phyloP scores from a whole-genome alignment of 2,797 vertebrate species.

The Muscicapa comitata region DNA sequence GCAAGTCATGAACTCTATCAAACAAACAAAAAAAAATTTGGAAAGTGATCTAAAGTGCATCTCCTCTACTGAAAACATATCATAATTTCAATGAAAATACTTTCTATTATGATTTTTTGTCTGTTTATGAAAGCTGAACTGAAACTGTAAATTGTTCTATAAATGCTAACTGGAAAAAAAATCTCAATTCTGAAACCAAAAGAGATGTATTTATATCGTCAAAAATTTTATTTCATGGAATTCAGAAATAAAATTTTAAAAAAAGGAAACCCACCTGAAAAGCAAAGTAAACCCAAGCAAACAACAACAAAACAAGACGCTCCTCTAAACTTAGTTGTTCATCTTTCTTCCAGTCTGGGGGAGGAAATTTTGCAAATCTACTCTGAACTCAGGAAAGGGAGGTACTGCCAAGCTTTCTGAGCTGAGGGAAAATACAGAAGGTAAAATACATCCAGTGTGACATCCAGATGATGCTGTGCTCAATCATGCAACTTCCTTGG shows the following conservation, averaged over 20 bases:
- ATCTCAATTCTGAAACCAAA: not conserved
- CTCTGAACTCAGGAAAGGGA: conserved; percentile 69
- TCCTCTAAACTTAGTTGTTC: conserved; percentile 58
- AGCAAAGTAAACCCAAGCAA: not conserved
- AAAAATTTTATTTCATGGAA: conserved; percentile 73
- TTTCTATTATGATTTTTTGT: not conserved
- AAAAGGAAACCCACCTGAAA: not conserved
- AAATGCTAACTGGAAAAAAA: conserved; percentile 26
- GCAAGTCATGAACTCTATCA: conserved; percentile 23
- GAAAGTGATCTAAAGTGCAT: not conserved
- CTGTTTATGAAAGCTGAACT: conserved; percentile 44
- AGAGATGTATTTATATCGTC: conserved; percentile 11
- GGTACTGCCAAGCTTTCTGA: conserved; percentile 53
- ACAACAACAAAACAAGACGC: not conserved
- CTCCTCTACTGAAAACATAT: not conserved
- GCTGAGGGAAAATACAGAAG: conserved; percentile 55
- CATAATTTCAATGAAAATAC: conserved; percentile 25
- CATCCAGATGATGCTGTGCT: not conserved
- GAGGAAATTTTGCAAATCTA: conserved; percentile 65
- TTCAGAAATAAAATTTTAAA: conserved; percentile 66
- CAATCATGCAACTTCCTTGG: not conserved
- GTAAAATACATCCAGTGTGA: conserved; percentile 18
- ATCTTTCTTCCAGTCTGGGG: conserved; percentile 54
- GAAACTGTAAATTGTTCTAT: not conserved
- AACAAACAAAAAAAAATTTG: not conserved